phyloP scores from a whole-genome alignment of 1,140 invertebrate species.

The Macrocentrus cingulum region DNA sequence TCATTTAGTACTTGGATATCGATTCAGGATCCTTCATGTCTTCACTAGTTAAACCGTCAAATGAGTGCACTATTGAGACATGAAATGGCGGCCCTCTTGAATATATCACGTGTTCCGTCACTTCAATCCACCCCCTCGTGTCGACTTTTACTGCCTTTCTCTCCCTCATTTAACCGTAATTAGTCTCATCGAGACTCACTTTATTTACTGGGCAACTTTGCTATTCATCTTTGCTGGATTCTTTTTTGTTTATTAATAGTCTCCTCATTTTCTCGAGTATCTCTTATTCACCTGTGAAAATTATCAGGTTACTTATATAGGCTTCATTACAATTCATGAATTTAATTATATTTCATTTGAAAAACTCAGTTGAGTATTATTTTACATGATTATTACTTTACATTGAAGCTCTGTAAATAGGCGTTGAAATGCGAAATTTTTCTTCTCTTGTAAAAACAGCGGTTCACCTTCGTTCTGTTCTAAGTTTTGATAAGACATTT shows the following conservation, averaged over 20 bases:
- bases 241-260: no score
- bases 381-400: no score
- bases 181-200: not conserved
- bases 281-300: no score
- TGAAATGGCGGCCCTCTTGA: conserved; percentile 4
- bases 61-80: conserved; percentile 16
- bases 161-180: not conserved
- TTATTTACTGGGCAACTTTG: no score
- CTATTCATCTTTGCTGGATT: no score
- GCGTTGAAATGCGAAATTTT: not conserved
- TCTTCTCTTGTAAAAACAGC: not conserved
- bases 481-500: not conserved
- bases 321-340: no score
- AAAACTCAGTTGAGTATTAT: no score
- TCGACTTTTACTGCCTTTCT: not conserved
- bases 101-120: conserved; percentile 1
- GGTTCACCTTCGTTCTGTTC: no score
- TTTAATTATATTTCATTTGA: no score
- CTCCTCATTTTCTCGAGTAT: no score
- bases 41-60: conserved; percentile 10
- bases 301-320: no score
- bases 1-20: no score
- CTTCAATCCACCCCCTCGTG: not conserved
- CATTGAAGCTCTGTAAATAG: not conserved
- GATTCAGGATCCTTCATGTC: not conserved